Evolutionary conservation across 2,797 vertebrate genomes (phyloP).

Genomic region (Phrynocephalus guinanensis): DNA sequence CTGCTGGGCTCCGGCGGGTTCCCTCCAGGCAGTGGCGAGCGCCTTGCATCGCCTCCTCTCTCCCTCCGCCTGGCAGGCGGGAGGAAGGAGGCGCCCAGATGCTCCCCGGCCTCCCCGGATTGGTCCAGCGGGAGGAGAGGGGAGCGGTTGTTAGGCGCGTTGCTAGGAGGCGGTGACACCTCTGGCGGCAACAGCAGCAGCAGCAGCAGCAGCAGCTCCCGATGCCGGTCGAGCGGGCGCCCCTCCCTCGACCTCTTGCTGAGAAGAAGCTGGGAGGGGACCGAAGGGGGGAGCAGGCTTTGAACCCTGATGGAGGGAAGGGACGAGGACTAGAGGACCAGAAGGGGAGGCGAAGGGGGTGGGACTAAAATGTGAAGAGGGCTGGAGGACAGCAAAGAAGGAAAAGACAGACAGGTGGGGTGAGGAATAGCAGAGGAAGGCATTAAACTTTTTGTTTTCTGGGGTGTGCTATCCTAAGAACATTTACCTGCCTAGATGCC

Average conservation of each 20-base stretch:
- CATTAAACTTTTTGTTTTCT: no score
- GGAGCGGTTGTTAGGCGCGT: constrained; percentile 93
- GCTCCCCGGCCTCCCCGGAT: constrained; percentile 78
- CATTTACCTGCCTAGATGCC: not conserved
- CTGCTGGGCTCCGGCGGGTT: constrained; percentile 74
- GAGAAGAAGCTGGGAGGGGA: constrained; percentile 35
- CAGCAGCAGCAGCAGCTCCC: constrained; percentile 65
- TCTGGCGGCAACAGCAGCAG: constrained; percentile 59
- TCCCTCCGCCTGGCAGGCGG: constrained; percentile 40
- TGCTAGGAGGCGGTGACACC: constrained; percentile 88
- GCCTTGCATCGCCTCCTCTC: constrained; percentile 60
- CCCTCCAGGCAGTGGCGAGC: constrained; percentile 73
- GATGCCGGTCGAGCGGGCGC: not conserved
- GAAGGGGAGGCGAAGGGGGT: not conserved
- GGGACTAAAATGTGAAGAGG: no score
- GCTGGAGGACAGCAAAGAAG: no score
- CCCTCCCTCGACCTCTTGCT: not conserved
- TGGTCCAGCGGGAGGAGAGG: constrained; percentile 91
- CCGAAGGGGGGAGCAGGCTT: not conserved
- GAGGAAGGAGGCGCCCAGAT: constrained; percentile 72
- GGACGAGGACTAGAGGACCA: not conserved
- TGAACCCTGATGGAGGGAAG: no score
- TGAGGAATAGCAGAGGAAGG: not conserved
- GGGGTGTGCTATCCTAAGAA: no score
- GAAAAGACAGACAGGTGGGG: not conserved